phyloP scores from a whole-genome alignment of 2,888 invertebrate genomes.

The Lumbricus terrestris region DNA sequence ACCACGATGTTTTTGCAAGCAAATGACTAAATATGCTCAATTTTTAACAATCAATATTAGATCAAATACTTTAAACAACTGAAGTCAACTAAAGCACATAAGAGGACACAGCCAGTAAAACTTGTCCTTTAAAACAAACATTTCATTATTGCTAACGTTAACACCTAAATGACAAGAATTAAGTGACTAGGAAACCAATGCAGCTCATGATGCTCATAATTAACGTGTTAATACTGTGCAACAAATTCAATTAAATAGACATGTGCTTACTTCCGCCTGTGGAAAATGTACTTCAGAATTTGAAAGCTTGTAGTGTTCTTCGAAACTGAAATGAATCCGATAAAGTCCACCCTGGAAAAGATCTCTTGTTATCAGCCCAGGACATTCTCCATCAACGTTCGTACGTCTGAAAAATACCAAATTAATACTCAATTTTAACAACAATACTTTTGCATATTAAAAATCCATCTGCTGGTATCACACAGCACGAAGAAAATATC shows the following conservation, averaged over 20 bases:
- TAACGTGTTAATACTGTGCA: too few species aligned
- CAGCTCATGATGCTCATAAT: too few species aligned
- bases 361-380: constrained; percentile 9
- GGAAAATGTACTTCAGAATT: neutral
- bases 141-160: neutral
- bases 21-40: neutral
- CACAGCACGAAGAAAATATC: neutral
- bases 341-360: constrained; percentile 13
- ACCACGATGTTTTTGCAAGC: neutral
- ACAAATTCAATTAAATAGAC: neutral
- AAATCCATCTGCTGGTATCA: neutral
- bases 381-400: constrained; percentile 10
- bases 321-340: neutral
- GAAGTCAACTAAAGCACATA: neutral
- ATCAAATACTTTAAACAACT: neutral
- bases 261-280: neutral
- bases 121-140: neutral
- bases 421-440: neutral
- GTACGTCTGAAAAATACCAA: neutral
- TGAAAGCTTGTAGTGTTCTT: neutral
- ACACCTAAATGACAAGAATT: too few species aligned
- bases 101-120: neutral
- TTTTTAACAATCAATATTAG: neutral
- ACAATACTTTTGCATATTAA: neutral
- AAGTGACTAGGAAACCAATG: too few species aligned